These are phyloP conservation scores for Brassicogethes aeneus DNA, from an alignment of 2,888 invertebrate species.

Conservation along the genomic window DNA sequence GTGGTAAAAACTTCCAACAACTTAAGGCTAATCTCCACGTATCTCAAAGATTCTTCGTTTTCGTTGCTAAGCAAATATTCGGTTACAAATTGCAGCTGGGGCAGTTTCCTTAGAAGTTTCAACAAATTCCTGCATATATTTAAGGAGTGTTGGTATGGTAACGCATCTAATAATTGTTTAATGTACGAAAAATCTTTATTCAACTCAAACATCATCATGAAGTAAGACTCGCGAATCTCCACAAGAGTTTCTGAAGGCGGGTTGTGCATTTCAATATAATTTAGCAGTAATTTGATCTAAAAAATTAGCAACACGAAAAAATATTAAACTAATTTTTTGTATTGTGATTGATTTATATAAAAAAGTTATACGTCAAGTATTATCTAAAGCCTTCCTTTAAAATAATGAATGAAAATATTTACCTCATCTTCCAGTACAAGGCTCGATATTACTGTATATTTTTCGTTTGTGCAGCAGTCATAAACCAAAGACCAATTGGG, in stretches of 20 bases:
- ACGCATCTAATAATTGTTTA: conserved; percentile 48
- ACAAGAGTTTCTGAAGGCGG: conserved; percentile 48
- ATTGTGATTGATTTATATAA: too few relatives aligned
- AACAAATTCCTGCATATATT: conserved; percentile 56
- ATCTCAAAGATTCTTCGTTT: conserved; percentile 47
- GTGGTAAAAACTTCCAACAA: conserved; percentile 54
- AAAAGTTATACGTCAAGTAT: too few relatives aligned
- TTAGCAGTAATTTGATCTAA: conserved; percentile 56
- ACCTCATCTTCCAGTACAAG: conserved; percentile 22
- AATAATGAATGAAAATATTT: too few relatives aligned
- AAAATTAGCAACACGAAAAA: conserved; percentile 18
- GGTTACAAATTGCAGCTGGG: conserved; percentile 54
- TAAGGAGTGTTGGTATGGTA: conserved; percentile 51
- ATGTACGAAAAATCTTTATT: conserved; percentile 41
- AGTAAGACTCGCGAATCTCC: conserved; percentile 44
- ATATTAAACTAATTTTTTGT: conserved; percentile 7
- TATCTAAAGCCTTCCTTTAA: too few relatives aligned
- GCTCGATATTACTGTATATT: neutral
- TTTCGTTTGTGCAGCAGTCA: conserved; percentile 44
- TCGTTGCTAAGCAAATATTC: conserved; percentile 47
- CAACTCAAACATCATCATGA: conserved; percentile 49
- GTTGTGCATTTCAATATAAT: conserved; percentile 60
- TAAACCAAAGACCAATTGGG: conserved; percentile 54
- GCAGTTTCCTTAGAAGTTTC: conserved; percentile 52
- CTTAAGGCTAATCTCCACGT: conserved; percentile 57